These are phyloP conservation scores for Acropternis orthonyx DNA, from an alignment of 2,797 vertebrate species.

Conservation along the genomic window DNA sequence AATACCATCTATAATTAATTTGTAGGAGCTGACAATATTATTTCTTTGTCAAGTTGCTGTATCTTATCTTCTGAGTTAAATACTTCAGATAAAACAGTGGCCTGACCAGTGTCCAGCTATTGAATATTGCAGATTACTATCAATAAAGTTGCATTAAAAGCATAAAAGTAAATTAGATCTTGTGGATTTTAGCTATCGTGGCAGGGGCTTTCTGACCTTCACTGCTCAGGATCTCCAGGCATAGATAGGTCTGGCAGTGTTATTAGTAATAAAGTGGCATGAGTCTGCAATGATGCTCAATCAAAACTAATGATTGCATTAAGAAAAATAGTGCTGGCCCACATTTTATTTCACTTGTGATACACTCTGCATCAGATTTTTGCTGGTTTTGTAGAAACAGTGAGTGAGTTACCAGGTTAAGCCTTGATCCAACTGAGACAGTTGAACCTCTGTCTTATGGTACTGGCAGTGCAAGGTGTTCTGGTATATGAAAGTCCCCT, in stretches of 20 bases:
- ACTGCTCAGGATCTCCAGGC: neutral
- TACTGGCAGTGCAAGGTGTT: neutral
- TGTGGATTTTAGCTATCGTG: neutral
- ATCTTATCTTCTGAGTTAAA: neutral
- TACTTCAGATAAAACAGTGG: neutral
- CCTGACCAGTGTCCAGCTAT: neutral
- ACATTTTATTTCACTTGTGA: neutral
- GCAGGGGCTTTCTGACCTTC: neutral
- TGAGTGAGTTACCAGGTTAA: neutral
- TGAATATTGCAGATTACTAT: neutral
- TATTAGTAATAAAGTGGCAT: neutral
- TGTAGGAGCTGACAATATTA: neutral
- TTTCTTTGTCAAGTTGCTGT: neutral
- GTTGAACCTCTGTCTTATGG: neutral
- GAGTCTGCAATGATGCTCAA: neutral
- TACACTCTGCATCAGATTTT: neutral
- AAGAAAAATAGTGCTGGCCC: neutral
- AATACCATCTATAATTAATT: constrained; percentile 15
- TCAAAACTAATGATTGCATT: neutral
- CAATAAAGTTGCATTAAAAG: neutral
- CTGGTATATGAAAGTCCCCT: neutral
- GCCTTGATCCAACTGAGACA: neutral
- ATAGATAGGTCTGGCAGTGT: neutral
- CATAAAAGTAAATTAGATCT: neutral
- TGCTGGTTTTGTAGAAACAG: neutral